phyloP scores from a whole-genome alignment of 2,797 vertebrate species.

The Enteromius thamalakanensis region DNA sequence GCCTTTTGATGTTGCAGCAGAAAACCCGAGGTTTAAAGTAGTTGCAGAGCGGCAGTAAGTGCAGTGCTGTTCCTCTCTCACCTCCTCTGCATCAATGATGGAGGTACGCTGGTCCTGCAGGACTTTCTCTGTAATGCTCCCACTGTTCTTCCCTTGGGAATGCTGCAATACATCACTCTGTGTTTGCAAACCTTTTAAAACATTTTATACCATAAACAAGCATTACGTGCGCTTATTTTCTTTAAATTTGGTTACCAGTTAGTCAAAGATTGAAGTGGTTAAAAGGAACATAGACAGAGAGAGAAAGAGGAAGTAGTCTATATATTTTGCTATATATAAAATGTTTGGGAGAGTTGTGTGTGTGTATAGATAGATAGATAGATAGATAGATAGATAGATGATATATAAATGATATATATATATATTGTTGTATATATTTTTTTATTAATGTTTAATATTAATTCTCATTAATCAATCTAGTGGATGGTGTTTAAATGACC shows the following conservation, averaged over 20 bases:
- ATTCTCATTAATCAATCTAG: neutral
- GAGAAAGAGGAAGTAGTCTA: neutral
- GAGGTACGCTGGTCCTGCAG: constrained; percentile 34
- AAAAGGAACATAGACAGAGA: neutral
- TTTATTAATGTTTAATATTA: too few relatives aligned
- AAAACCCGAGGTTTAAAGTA: constrained; percentile 62
- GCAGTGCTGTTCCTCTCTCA: constrained; percentile 4
- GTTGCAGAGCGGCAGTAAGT: constrained; percentile 58
- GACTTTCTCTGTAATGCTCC: constrained; percentile 37
- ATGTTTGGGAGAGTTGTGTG: neutral
- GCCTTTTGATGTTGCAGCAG: constrained; percentile 61
- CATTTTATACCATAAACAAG: neutral
- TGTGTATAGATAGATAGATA: too few relatives aligned
- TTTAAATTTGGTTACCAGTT: neutral
- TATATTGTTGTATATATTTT: too few relatives aligned
- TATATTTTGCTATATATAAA: neutral
- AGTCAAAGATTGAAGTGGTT: neutral
- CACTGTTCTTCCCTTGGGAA: constrained; percentile 30
- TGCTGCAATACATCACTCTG: constrained; percentile 38
- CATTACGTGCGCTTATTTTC: neutral
- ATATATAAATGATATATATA: too few relatives aligned
- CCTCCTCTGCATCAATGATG: constrained; percentile 41
- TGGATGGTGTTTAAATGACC: neutral
- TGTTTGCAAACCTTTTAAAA: constrained; percentile 12
- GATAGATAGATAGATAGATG: too few relatives aligned